Base-by-base conservation (phyloP, 2,888 invertebrate genomes). In the Heliothis peltigera region DNA sequence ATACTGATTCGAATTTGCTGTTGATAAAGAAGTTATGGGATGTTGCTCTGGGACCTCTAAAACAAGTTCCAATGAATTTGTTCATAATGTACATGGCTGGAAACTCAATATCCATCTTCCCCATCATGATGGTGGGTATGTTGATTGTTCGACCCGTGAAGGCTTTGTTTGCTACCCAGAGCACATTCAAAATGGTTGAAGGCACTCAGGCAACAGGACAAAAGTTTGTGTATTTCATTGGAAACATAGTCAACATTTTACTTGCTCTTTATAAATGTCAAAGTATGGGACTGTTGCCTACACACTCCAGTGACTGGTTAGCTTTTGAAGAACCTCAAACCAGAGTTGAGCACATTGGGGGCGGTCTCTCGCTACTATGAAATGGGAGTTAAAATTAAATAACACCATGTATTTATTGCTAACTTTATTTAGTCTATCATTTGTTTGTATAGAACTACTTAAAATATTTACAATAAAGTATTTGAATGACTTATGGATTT, bases 91-190 rank as follows among this genome's bases (percentile, higher is more conserved):
- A 99, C 92, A 99, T 99, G 99, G 99, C 99, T 58, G 99, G 99
- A 18, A 99, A 98, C 91, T 99, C 99, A 0, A 99, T 99, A 84
- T 99, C 99, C 0, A 99, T 99, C 83, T 99, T 99, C 85, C 99
- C 99, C 0, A 99, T 99, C 52, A 99, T 99, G 99, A 99, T 99
- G 99, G 99, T 99, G 8, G 99, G 99, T 47, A 99, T 99, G 99
- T 96, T 99, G 94, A 97, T 99, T 82, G 97, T 99, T 84, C 96
- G 99, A 70, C 99, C 99, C 2, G 96, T 99, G 25, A 99, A 99
- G 93, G 99, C 99, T 2, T 95, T 99, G 62, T 98, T 99, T 89
- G 96, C 98, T 0, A 97, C 98, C 42, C 97, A 97, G 86, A 97
- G 97, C 73, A 97, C 99, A 32, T 99, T 99, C 85, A 98, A 98